phyloP scores from a whole-genome alignment of 2,113 vertebrate species.

The Calidris pygmaea region DNA sequence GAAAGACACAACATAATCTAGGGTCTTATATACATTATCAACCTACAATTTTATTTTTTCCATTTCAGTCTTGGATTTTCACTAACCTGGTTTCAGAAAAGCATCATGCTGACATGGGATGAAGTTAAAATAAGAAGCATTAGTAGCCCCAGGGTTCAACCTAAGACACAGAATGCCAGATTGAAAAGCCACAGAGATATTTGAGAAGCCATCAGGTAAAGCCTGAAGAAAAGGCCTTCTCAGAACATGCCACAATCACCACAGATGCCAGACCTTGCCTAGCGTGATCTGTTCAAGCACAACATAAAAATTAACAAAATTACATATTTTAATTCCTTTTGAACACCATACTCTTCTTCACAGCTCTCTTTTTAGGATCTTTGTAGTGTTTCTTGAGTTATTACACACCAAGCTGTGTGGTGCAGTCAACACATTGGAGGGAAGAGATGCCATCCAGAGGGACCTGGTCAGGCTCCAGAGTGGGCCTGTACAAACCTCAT shows the following conservation, averaged over 20 bases:
- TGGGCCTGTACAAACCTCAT: too few relatives aligned
- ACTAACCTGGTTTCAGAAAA: neutral
- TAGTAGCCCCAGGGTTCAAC: neutral
- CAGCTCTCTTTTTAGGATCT: neutral
- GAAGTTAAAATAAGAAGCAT: neutral
- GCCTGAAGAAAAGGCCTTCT: neutral
- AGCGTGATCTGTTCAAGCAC: neutral
- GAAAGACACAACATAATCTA: neutral
- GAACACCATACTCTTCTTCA: neutral
- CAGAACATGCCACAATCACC: neutral
- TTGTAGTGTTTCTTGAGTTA: neutral
- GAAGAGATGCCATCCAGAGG: neutral
- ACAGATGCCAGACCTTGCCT: neutral
- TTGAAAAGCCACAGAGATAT: neutral
- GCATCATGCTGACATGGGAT: neutral
- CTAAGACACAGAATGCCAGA: neutral
- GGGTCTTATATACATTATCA: neutral
- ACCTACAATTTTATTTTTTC: neutral
- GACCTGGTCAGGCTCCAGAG: neutral
- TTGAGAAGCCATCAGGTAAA: neutral
- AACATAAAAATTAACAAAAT: rapidly evolving
- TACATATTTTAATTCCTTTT: neutral
- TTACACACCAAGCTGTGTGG: neutral
- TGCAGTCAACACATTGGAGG: neutral
- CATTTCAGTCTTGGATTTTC: neutral